These are phyloP conservation scores for Amphiprion clarkii DNA, from an alignment of 2,797 vertebrate genomes.

Conservation along the genomic window DNA sequence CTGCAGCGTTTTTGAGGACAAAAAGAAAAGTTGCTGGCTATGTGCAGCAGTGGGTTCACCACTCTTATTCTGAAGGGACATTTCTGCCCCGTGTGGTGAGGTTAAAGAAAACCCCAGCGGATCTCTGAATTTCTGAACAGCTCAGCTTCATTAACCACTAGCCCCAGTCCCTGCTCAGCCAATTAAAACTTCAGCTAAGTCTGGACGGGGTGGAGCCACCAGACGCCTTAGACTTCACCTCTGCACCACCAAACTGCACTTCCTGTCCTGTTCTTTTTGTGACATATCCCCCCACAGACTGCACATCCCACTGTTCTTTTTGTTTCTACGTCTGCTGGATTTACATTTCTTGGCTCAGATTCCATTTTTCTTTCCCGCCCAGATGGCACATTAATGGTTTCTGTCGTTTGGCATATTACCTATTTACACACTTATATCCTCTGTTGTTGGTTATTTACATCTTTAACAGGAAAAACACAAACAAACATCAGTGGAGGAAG, in stretches of 20 bases:
- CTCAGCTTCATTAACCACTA: conserved; percentile 59
- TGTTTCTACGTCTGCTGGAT: conserved; percentile 35
- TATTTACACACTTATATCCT: conserved; percentile 15
- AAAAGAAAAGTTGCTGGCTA: not conserved
- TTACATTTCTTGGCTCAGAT: conserved; percentile 28
- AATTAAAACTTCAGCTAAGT: conserved; percentile 44
- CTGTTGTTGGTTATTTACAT: conserved; percentile 7
- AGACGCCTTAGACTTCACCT: conserved; percentile 69
- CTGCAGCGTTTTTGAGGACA: not conserved
- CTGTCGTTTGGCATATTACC: conserved; percentile 7
- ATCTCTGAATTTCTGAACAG: conserved; percentile 40
- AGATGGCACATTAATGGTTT: conserved; percentile 13
- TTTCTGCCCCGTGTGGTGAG: conserved; percentile 10
- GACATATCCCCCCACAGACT: conserved; percentile 14
- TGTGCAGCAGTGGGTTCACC: not conserved
- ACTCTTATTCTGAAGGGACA: conserved; percentile 24
- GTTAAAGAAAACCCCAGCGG: conserved; percentile 28
- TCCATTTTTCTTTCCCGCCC: conserved; percentile 12
- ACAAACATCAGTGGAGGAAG: not conserved
- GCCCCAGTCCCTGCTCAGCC: conserved; percentile 52
- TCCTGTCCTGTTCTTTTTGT: conserved; percentile 28
- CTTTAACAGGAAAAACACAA: conserved; percentile 7
- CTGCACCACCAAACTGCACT: conserved; percentile 33
- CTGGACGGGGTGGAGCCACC: conserved; percentile 49
- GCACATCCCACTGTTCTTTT: conserved; percentile 30